A percentile compares a stretch with the other conserved stretches of the same genome.
These are phyloP conservation scores for Gallinago stenura DNA, from an alignment of 2,797 vertebrate genomes.

Conservation along the genomic window DNA sequence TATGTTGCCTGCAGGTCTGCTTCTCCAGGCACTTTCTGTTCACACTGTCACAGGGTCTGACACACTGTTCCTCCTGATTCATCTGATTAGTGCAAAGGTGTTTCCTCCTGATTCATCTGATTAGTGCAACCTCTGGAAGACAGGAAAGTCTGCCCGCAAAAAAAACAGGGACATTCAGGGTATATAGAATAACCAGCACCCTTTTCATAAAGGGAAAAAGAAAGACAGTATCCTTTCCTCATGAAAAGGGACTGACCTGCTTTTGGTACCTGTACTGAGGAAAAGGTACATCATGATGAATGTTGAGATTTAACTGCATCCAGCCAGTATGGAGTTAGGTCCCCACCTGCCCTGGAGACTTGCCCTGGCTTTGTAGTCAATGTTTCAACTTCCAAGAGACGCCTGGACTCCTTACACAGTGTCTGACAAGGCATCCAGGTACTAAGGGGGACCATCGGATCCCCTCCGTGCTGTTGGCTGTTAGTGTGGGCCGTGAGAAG, in stretches of 20 bases:
- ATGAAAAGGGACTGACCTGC: neutral
- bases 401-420: neutral
- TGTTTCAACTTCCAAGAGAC: neutral
- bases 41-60: neutral
- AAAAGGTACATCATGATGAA: neutral
- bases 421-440: neutral
- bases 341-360: neutral
- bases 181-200: neutral
- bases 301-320: neutral
- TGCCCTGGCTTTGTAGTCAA: neutral
- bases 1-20: neutral
- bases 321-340: neutral
- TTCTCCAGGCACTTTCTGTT: neutral
- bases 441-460: neutral
- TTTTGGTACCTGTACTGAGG: neutral
- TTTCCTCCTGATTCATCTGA: neutral
- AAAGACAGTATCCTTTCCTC: neutral
- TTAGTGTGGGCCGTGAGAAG: neutral
- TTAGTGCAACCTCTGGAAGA: neutral
- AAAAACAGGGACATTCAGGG: neutral
- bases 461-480: neutral
- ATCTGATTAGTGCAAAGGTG: neutral
- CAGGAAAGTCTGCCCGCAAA: accelerated
- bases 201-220: neutral
- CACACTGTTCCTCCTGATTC: neutral